Evolutionary conservation across 1,140 invertebrate species (phyloP).

Genomic region (Penaeus vannamei): DNA sequence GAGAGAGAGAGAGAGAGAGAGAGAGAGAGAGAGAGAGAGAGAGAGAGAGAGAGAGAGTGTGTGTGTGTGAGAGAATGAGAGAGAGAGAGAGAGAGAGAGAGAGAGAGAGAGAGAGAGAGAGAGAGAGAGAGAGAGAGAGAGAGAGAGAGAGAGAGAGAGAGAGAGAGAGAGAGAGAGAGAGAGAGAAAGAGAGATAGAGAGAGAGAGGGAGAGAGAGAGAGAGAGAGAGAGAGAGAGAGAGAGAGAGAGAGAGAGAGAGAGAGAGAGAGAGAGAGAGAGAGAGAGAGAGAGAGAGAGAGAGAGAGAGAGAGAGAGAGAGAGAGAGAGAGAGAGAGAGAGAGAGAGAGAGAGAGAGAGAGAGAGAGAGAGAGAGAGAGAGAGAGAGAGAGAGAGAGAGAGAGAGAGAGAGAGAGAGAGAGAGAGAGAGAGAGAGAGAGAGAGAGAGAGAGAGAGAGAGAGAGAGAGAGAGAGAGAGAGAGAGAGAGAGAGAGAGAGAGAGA

Average conservation of each 20-base stretch:
- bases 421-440: conserved; percentile 9
- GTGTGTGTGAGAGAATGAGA: too few relatives aligned
- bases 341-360: not conserved
- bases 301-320: not conserved
- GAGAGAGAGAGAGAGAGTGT: too few relatives aligned
- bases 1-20: too few relatives aligned
- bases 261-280: not conserved
- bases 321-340: not conserved
- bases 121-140: too few relatives aligned
- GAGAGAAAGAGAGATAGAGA: not conserved
- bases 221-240: not conserved
- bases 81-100: too few relatives aligned
- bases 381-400: not conserved
- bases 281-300: not conserved
- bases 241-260: not conserved
- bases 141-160: too few relatives aligned
- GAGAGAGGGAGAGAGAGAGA: not conserved
- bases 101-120: too few relatives aligned
- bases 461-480: not conserved
- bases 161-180: not conserved
- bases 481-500: too few relatives aligned
- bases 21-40: too few relatives aligned
- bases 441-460: conserved; percentile 16
- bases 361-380: not conserved
- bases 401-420: not conserved